Evolutionary conservation across 2,888 invertebrate genomes (phyloP).

Genomic region (Dynastes tityus): DNA sequence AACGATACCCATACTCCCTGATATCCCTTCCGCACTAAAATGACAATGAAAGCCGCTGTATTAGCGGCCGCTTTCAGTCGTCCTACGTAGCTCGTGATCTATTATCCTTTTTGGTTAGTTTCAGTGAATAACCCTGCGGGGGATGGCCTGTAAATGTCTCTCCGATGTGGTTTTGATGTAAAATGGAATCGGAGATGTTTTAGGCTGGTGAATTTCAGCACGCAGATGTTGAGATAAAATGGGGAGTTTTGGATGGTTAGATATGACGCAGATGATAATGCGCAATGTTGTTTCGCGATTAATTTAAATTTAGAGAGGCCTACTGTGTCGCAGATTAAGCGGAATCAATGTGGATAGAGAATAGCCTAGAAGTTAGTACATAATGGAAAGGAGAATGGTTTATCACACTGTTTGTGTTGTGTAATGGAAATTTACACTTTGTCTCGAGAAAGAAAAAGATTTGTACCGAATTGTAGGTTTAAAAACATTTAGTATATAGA

Average conservation of each 20-base stretch:
- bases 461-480: too few species aligned
- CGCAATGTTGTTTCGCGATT: background rate
- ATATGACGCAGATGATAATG: background rate
- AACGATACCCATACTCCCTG: too few species aligned
- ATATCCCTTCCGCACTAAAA: background rate
- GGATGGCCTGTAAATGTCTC: background rate
- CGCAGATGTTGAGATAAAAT: background rate
- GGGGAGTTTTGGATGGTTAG: background rate
- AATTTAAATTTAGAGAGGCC: background rate
- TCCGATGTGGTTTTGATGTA: background rate
- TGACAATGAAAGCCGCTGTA: slow-evolving; percentile 2
- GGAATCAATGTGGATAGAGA: too few species aligned
- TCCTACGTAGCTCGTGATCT: slow-evolving; percentile 1
- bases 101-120: slow-evolving; percentile 15
- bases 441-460: too few species aligned
- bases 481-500: too few species aligned
- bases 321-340: too few species aligned
- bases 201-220: background rate
- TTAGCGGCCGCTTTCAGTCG: background rate
- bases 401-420: too few species aligned
- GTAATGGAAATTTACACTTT: too few species aligned
- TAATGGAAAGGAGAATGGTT: too few species aligned
- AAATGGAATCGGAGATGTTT: background rate
- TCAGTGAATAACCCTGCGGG: slow-evolving; percentile 14
- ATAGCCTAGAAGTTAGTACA: too few species aligned